Evolutionary conservation across 2,797 vertebrate genomes (phyloP).

Genomic region (Thamnophis elegans): DNA sequence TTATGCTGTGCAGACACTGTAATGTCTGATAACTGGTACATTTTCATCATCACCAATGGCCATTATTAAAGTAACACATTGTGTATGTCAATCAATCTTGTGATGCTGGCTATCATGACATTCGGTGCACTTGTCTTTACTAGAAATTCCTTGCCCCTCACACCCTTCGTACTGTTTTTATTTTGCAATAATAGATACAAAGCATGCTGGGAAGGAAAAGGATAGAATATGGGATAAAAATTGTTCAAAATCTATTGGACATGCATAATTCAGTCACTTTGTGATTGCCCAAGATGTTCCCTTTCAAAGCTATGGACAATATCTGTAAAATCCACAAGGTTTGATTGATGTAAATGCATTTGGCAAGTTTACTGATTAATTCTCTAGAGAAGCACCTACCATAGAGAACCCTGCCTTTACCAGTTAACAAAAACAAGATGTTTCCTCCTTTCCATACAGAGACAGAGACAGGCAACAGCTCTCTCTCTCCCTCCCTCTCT

Average conservation of each 20-base stretch:
- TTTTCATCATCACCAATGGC: conserved; percentile 24
- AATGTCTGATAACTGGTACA: conserved; percentile 51
- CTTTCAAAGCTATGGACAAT: not conserved
- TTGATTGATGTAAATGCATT: no score
- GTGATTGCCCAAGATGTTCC: not conserved
- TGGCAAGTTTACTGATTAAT: no score
- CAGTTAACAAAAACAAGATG: not conserved
- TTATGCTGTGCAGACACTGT: conserved; percentile 31
- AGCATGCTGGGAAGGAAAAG: not conserved
- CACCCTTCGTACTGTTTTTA: conserved; percentile 9
- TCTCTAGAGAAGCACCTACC: no score
- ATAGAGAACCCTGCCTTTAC: no score
- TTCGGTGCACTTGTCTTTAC: conserved; percentile 24
- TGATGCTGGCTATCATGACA: conserved; percentile 44
- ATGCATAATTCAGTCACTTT: not conserved
- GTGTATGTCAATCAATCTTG: conserved; percentile 52
- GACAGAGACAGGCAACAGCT: not conserved
- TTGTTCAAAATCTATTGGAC: not conserved
- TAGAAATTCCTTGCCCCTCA: not conserved
- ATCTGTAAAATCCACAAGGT: no score
- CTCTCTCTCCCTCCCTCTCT: no score
- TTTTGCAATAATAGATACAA: not conserved
- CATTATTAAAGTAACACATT: conserved; percentile 52
- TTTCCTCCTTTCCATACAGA: not conserved
- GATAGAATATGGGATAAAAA: not conserved